Conservation (phyloP, 2,888 invertebrate species). For the Rhagium mordax region DNA sequence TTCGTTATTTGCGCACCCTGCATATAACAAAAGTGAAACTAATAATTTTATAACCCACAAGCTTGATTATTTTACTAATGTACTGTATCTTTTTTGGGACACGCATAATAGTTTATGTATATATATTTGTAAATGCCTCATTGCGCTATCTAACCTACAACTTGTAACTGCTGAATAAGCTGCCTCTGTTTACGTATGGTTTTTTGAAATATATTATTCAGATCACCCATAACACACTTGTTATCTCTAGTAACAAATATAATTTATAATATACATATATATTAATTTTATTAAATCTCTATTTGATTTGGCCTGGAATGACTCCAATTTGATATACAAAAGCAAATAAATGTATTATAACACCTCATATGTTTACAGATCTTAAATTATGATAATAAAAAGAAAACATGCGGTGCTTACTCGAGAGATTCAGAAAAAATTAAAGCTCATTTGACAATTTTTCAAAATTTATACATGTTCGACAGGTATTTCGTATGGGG, state of each 20-base stretch:
- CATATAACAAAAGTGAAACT: too few species aligned
- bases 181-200: background rate
- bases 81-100: too few species aligned
- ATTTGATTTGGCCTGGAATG: constrained; percentile 28
- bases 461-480: constrained; percentile 8
- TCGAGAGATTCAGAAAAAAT: constrained; percentile 22
- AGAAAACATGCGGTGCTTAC: constrained; percentile 7
- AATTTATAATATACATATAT: background rate
- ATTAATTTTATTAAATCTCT: constrained; percentile 27
- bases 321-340: constrained; percentile 24
- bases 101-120: too few species aligned
- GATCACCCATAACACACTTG: constrained; percentile 11
- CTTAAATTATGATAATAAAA: background rate
- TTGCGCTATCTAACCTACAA: too few species aligned
- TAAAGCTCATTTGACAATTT: constrained; percentile 18
- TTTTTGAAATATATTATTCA: background rate
- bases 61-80: too few species aligned
- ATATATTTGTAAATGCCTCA: too few species aligned
- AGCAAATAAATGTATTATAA: constrained; percentile 25
- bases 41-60: too few species aligned
- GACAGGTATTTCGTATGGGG: constrained; percentile 17
- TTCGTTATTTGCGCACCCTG: too few species aligned
- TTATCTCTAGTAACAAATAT: background rate
- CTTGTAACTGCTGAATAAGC: too few species aligned
- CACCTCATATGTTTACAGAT: constrained; percentile 19